Evolutionary conservation across 2,797 vertebrate genomes (phyloP).

Genomic region (Crax fasciolata): DNA sequence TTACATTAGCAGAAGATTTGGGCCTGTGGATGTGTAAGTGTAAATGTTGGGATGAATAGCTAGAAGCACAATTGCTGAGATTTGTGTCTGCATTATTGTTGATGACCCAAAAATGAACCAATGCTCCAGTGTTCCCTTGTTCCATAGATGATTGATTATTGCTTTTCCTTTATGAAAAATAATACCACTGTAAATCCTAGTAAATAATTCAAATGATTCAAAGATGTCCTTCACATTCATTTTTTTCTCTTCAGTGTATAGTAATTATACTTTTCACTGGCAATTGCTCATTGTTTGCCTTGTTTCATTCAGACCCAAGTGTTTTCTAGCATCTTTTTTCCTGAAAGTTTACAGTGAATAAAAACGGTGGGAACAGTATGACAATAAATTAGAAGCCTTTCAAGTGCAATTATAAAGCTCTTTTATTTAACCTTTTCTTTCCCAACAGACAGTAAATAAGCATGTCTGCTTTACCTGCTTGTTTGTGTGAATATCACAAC

Average conservation of each 20-base stretch:
- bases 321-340: not conserved
- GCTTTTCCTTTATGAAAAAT: not conserved
- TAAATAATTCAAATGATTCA: not conserved
- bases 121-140: not conserved
- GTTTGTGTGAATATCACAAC: constrained; percentile 3
- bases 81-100: not conserved
- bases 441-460: not conserved
- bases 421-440: constrained; percentile 16
- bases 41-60: not conserved
- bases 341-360: not conserved
- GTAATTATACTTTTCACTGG: not conserved
- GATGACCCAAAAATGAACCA: not conserved
- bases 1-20: not conserved
- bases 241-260: not conserved
- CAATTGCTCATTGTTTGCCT: not conserved
- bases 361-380: not conserved
- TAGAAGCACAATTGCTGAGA: not conserved
- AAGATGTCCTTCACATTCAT: not conserved
- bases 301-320: not conserved
- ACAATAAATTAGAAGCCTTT: constrained; percentile 27
- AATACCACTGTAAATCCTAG: not conserved
- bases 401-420: constrained; percentile 1
- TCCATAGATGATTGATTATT: not conserved
- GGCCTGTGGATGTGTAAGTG: not conserved
- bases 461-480: not conserved